Base-by-base conservation (phyloP, 2,797 vertebrate species). In the Sciaenops ocellatus region DNA sequence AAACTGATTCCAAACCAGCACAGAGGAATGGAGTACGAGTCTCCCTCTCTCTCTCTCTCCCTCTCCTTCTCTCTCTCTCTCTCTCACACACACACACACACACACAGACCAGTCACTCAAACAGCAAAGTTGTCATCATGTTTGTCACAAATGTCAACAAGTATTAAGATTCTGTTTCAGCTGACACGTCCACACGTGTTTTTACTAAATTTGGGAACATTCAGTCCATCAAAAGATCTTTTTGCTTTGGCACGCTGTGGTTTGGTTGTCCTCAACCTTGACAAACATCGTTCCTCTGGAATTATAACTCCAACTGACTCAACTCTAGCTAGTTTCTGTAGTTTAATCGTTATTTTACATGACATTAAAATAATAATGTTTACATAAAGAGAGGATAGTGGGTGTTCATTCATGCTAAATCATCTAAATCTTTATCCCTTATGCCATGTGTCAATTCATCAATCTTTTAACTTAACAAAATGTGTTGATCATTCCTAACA, bases 91-190 rank as follows among this genome's bases (percentile, higher is more conserved):
- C 22, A 34, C 30, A 20, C 69, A 52, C 46, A 20, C 52, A 75
- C 5, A 24, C 20, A 26, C 20, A 64, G 1, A 52, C 54, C 4
- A 3, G 44, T 52, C 22, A 34, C 6, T 66, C 24, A 46, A 38
- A 66, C 59, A 54, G 11, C 47, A 26, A 48, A 60, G 28, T 47
- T 76, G 55, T 80, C 74, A 75, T 16, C 65, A 18, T 2, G 48
- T 62, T 67, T 68, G 51, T 76, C 66, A 47, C 20, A 64, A 61
- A 69, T 50, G 48, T 84, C 73, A 64, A 11, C 54, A 38, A 61
- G 24, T 41, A 26, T 69, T 66, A 51, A 22, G 28, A 54, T 38
- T 66, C 4, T 12, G 51, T 44, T 44, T 44, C n/a, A 47, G 42
- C 59, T 18, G 60, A 38, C 12, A 30, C 4, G 1, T 48, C 54